Evolutionary conservation across 2,113 vertebrate species (phyloP).

Genomic region (Phalacrocorax brasilianus): DNA sequence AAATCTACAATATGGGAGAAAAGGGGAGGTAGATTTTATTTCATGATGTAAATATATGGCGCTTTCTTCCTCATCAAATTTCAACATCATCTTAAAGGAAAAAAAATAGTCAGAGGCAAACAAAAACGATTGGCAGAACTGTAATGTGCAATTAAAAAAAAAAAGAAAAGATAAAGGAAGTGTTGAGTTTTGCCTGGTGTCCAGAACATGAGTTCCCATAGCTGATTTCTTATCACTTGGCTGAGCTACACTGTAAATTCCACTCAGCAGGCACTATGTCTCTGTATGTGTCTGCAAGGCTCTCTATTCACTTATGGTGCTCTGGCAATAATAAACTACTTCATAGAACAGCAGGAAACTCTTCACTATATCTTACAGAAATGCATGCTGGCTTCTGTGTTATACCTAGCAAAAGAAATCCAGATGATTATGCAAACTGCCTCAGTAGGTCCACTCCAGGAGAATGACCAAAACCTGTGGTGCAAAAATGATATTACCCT

Average conservation of each 20-base stretch:
- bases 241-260: not conserved
- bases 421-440: not conserved
- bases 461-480: not conserved
- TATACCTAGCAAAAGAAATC: not conserved
- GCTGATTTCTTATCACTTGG: not conserved
- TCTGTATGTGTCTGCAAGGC: not conserved
- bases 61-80: not conserved
- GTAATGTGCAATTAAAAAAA: not conserved
- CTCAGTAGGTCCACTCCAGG: not conserved
- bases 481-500: not conserved
- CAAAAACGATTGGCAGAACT: not conserved
- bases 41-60: not conserved
- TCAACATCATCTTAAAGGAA: not conserved
- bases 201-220: not conserved
- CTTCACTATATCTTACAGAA: not conserved
- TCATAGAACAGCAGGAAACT: not conserved
- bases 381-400: not conserved
- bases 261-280: not conserved
- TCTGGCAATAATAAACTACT: slow-evolving; percentile 3
- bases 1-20: not conserved
- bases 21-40: not conserved
- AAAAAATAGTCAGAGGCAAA: not conserved
- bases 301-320: not conserved
- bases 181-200: not conserved
- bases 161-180: not conserved